Percentiles rank a stretch among this genome's conserved stretches.
Conservation (phyloP, 64 coral and sea anemone genomes). For the Trachythela sp. region DNA sequence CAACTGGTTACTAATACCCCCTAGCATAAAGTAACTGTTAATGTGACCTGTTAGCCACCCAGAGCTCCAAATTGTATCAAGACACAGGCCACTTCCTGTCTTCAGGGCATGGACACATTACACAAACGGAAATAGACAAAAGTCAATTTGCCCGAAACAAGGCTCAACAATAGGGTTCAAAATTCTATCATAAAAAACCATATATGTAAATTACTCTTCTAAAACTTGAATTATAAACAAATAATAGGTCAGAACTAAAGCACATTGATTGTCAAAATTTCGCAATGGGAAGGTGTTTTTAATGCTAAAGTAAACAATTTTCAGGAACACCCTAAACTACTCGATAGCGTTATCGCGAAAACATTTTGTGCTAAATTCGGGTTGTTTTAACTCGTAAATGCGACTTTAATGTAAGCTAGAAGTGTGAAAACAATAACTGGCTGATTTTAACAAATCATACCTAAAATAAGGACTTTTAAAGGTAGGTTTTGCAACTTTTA, state of each 20-base stretch:
- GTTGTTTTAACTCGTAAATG: not conserved
- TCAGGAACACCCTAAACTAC: slow-evolving; percentile 14
- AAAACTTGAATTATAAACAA: not conserved
- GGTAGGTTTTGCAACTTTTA: not conserved
- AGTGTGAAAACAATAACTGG: not conserved
- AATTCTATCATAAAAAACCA: not conserved
- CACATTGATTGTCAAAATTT: not conserved
- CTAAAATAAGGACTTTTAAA: not conserved
- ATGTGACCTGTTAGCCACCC: too few species aligned
- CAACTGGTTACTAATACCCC: too few species aligned
- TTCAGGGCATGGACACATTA: not conserved
- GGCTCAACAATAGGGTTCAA: not conserved
- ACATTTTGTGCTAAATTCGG: not conserved
- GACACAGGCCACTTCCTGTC: not conserved
- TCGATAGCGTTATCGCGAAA: not conserved
- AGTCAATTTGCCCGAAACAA: not conserved
- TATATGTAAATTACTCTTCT: not conserved
- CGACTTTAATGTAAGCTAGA: too few species aligned
- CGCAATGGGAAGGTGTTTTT: not conserved
- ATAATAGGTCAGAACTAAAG: not conserved
- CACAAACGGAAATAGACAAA: not conserved
- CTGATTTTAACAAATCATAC: not conserved
- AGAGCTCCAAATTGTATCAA: not conserved
- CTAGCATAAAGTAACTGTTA: too few species aligned
- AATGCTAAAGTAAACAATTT: slow-evolving; percentile 1